phyloP scores from a whole-genome alignment of 2,113 vertebrate species.

The Boleophthalmus pectinirostris region DNA sequence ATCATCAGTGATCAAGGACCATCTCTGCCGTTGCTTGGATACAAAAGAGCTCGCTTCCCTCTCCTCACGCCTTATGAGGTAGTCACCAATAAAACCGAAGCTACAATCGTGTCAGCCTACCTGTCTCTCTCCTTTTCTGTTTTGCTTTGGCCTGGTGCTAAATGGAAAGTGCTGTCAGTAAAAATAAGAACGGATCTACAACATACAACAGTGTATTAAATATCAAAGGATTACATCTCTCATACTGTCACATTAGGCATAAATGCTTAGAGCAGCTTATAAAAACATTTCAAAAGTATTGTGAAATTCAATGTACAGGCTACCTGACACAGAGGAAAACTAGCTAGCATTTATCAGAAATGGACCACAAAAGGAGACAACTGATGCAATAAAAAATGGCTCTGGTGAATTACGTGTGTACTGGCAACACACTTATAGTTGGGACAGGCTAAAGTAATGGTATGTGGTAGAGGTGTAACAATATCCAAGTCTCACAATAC shows the following conservation, averaged over 20 bases:
- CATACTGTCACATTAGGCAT: not conserved
- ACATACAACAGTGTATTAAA: not conserved
- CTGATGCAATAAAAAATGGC: not conserved
- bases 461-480: too few species aligned
- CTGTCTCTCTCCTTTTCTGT: not conserved
- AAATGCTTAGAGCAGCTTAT: not conserved
- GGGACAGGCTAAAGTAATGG: not conserved
- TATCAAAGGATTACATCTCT: not conserved
- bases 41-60: constrained; percentile 64
- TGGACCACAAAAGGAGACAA: not conserved
- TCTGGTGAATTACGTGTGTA: too few species aligned
- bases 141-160: constrained; percentile 18
- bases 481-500: too few species aligned
- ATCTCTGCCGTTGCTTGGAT: constrained; percentile 77
- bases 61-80: constrained; percentile 38
- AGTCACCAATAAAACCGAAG: constrained; percentile 40
- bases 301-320: not conserved
- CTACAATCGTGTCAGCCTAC: constrained; percentile 11
- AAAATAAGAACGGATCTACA: not conserved
- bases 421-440: too few species aligned
- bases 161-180: constrained; percentile 7
- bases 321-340: not conserved
- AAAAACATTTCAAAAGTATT: not conserved
- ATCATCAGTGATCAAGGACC: constrained; percentile 60
- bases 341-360: not conserved